Base-by-base conservation (phyloP, 2,113 vertebrate genomes). In the Pica pica region DNA sequence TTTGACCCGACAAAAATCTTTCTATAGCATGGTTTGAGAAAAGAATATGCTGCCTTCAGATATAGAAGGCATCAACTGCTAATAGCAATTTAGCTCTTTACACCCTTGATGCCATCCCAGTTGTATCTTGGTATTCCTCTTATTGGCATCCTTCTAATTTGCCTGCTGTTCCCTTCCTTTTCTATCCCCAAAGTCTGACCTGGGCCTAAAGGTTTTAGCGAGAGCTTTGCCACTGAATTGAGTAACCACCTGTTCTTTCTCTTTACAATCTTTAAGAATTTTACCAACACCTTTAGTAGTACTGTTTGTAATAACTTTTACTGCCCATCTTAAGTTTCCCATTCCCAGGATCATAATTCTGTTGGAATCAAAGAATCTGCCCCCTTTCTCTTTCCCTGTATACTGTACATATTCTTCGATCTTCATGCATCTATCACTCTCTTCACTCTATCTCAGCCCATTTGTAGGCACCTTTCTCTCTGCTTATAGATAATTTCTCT, bases 401-500 rank as follows among this genome's bases (percentile, higher is more conserved):
- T 37, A 67, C 9, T 26, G 28, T 20, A 63, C 19, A n/a, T 60
- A 24, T 28, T 60, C 17, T 69, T 61, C 27, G 39, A 1, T 24
- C 21, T 60, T 68, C n/a, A 42, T 0, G 2, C 0, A 1, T 35
- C 56, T 83, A 21, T 68, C 35, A 22, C 31, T 35, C n/a, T 9
- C 33, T 64, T 39, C 3, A 22, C 15, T 55, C 37, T 31, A 2
- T 13, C 53, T 83, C 46, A 35, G 30, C 2, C 14, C 28, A 13
- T 49, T 44, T 55, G 33, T 16, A 83, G 41, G 11, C 39, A 60
- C 13, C 13, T 82, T 86, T 64, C 27, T 31, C 21, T 59, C 63
- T 55, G 27, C 52, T 46, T 60, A 24, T 8, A 37, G 26, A 28
- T 16, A 64, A 33, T 49, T 73, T 83, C 16, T 69, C 30, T 76